These are phyloP conservation scores for Nephotettix cincticeps DNA, from an alignment of 1,140 invertebrate genomes.

Conservation along the genomic window DNA sequence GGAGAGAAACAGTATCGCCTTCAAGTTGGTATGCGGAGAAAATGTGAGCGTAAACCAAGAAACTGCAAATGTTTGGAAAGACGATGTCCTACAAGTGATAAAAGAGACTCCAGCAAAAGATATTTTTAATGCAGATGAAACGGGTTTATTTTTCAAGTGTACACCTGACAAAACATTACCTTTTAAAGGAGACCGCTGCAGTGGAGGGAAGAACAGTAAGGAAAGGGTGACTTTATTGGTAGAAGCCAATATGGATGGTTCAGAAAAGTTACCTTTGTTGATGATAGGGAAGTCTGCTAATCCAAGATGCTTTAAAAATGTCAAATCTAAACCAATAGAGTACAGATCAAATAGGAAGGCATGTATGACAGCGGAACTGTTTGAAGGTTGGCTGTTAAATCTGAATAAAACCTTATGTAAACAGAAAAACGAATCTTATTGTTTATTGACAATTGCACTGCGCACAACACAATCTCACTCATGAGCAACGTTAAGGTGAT, in stretches of 20 bases:
- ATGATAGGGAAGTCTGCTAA: slow-evolving; percentile 12
- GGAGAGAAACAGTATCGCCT: not conserved
- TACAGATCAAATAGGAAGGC: slow-evolving; percentile 17
- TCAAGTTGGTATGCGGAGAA: not conserved
- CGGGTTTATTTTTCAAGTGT: not conserved
- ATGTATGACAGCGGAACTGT: slow-evolving; percentile 11
- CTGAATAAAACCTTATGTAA: not conserved
- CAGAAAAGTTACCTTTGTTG: not conserved
- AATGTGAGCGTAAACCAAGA: no score
- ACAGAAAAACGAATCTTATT: no score
- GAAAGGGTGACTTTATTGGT: not conserved
- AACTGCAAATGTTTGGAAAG: no score
- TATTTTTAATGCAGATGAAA: not conserved
- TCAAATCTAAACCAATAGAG: slow-evolving; percentile 5
- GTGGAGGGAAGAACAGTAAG: not conserved
- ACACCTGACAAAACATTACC: not conserved
- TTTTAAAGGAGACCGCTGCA: not conserved
- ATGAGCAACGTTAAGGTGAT: not conserved
- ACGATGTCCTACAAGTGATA: not conserved
- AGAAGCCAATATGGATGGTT: not conserved
- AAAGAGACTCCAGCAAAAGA: not conserved
- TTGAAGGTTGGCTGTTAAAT: not conserved
- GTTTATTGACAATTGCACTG: no score
- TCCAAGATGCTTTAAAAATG: slow-evolving; percentile 19
- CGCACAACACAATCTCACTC: not conserved